Evolutionary conservation across 2,888 invertebrate species (phyloP), one percentile per base, ranked within the genome.

Genomic region (Agonopterix arenella): DNA sequence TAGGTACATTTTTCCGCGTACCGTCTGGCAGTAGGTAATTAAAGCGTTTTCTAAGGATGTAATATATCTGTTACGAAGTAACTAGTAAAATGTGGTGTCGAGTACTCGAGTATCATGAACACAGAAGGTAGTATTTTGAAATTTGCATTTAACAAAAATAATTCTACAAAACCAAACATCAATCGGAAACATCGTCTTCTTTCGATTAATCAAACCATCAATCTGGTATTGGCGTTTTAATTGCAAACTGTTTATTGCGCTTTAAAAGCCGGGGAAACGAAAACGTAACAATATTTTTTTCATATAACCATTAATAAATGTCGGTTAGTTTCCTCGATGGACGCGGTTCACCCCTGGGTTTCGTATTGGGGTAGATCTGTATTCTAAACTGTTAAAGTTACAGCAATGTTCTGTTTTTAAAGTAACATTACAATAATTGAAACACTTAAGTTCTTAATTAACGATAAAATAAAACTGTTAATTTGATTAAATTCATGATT

Each of bases 281-380:
- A 82, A 80, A 82, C 81, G 90, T 89, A 90, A 90, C 90, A 89
- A 91, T 92, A 91, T 92, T 92, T 92, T 92, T 92, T 92, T 91
- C 90, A 83, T 83, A 82, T 75, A 80, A 90, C 88, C 92, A 92
- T 92, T 92, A 91, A 92, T 92, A 92, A 82, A 91, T 91, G 92
- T 92, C 92, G 83, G 90, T 90, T 91, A 90, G 90, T 91, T 91
- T 90, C 91, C 90, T 90, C 59, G 62, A 62, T 63, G 67, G 65
- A 70, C 72, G 68, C 65, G 68, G 62, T 68, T 81, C 76, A 69
- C 78, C 78, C 79, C 76, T 72, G 73, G 73, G 75, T 56, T 28
- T 28, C 28, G 7, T 28, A 28, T 28, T 68, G 73, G 76, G 76
- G 43, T 43, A 43, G 43, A n/a, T 40, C 40, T 40, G 7, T 28